Conservation (phyloP, 2,888 invertebrate species). For the Lasioglossum lativentre region DNA sequence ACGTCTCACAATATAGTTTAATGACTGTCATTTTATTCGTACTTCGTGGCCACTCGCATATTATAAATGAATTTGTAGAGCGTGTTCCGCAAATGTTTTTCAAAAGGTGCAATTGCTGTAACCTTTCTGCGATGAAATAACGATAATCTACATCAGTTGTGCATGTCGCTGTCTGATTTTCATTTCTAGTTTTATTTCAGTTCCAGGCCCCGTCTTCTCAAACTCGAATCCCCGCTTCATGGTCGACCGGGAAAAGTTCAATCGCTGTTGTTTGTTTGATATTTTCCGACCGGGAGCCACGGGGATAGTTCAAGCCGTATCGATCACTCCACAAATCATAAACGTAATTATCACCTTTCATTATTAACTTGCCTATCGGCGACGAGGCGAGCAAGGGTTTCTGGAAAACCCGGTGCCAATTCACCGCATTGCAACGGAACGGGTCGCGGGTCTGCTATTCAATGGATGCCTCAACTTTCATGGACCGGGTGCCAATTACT, state of each 20-base stretch:
- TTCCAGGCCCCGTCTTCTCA: not conserved
- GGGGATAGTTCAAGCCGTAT: not conserved
- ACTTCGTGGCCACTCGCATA: not conserved
- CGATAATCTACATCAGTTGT: not conserved
- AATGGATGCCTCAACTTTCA: not conserved
- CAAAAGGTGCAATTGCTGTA: not conserved
- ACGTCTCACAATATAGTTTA: not conserved
- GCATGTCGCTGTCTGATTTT: not conserved
- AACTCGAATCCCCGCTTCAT: not conserved
- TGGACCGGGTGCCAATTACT: not conserved
- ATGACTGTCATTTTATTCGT: not conserved
- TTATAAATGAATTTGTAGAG: not conserved
- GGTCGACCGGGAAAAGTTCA: not conserved
- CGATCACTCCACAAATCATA: constrained; percentile 42
- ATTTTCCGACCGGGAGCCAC: constrained; percentile 13
- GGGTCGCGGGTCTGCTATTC: not conserved
- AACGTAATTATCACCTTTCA: constrained; percentile 35
- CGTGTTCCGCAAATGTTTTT: not conserved
- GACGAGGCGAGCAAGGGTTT: not conserved
- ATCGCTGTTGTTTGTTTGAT: constrained; percentile 1
- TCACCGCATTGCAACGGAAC: not conserved
- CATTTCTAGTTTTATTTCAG: not conserved
- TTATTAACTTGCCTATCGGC: not conserved
- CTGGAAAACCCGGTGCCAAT: not conserved
- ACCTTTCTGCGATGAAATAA: not conserved